These are phyloP conservation scores for Stomorhina lunata DNA, from an alignment of 2,888 invertebrate genomes.

Conservation along the genomic window DNA sequence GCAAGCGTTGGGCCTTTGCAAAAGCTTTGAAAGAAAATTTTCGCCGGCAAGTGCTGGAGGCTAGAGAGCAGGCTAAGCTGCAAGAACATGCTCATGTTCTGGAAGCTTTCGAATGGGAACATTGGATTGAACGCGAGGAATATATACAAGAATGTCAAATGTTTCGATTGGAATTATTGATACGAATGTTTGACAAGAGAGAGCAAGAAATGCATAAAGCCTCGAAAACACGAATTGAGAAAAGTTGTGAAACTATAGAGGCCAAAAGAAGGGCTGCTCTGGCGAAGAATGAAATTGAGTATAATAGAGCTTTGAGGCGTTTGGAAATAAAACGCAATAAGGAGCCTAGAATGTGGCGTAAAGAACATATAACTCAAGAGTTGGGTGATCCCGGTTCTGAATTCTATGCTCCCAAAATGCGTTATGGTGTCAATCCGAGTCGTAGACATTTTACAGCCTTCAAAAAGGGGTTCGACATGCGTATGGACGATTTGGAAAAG, in stretches of 20 bases:
- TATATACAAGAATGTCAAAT: constrained; percentile 87
- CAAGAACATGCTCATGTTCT: constrained; percentile 83
- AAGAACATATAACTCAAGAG: constrained; percentile 80
- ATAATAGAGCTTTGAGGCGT: constrained; percentile 81
- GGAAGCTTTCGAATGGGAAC: constrained; percentile 89
- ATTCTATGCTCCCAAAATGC: constrained; percentile 83
- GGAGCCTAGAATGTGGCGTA: constrained; percentile 77
- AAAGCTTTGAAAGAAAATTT: constrained; percentile 81
- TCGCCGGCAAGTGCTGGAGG: constrained; percentile 81
- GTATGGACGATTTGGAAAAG: constrained; percentile 76
- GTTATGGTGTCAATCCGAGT: constrained; percentile 85
- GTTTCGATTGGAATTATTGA: constrained; percentile 82
- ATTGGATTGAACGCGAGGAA: constrained; percentile 91
- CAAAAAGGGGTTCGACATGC: constrained; percentile 74
- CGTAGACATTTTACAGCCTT: constrained; percentile 81
- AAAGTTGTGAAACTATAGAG: constrained; percentile 80
- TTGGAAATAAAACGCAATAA: constrained; percentile 79
- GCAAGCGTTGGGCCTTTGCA: constrained; percentile 85
- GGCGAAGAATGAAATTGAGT: constrained; percentile 80
- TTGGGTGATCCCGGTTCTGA: constrained; percentile 83
- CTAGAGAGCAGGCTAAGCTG: constrained; percentile 72
- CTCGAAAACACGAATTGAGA: constrained; percentile 80
- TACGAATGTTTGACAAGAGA: constrained; percentile 83
- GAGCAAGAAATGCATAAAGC: constrained; percentile 76
- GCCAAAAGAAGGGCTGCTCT: constrained; percentile 82